These are phyloP conservation scores for Alca torda DNA, from an alignment of 2,797 vertebrate species.

Conservation along the genomic window DNA sequence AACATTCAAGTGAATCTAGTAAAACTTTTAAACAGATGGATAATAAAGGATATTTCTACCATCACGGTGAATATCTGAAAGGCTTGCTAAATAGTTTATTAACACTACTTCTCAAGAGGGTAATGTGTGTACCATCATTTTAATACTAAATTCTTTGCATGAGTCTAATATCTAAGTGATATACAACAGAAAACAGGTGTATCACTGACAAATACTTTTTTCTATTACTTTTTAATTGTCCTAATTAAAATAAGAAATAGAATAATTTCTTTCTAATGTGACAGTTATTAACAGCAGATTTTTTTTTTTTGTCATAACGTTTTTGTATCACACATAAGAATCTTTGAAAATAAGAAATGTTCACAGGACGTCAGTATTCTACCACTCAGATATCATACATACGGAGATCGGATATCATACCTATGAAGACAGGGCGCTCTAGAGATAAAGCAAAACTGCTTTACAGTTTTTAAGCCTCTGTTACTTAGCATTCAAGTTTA, in stretches of 20 bases:
- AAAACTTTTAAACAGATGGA: background rate
- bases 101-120: background rate
- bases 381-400: background rate
- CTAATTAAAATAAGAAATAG: background rate
- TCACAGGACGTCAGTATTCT: background rate
- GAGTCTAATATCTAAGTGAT: background rate
- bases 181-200: background rate
- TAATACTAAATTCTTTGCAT: background rate
- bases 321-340: background rate
- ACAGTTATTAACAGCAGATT: background rate
- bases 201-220: background rate
- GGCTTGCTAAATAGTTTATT: background rate
- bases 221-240: background rate
- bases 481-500: background rate
- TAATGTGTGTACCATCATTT: background rate
- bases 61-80: background rate
- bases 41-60: background rate
- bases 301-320: rapidly evolving
- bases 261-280: background rate
- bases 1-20: background rate
- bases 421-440: background rate
- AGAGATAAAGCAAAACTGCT: background rate
- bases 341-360: background rate
- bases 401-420: background rate
- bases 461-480: background rate